These are phyloP conservation scores for Rhodeus uyekii DNA, from an alignment of 2,797 vertebrate species.

Conservation along the genomic window DNA sequence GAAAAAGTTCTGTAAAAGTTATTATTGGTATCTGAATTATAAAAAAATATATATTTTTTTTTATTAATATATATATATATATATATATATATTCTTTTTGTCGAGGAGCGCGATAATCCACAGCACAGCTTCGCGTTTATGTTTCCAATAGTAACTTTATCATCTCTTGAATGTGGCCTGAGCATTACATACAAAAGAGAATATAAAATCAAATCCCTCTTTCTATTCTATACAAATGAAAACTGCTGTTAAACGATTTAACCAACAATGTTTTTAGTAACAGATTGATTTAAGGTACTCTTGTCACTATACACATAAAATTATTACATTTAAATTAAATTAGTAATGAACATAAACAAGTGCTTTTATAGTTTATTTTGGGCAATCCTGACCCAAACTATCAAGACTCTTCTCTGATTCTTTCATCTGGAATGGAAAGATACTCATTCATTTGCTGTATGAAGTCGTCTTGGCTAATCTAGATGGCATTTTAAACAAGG, in stretches of 20 bases:
- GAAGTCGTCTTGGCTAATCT: constrained; percentile 13
- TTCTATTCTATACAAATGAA: not conserved
- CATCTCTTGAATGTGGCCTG: not conserved
- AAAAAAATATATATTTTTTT: too few species aligned
- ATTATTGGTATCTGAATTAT: not conserved
- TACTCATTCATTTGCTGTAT: not conserved
- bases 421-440: constrained; percentile 8
- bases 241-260: not conserved
- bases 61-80: too few species aligned
- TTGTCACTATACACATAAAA: not conserved
- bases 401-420: not conserved
- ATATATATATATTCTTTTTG: too few species aligned
- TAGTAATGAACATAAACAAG: not conserved
- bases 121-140: not conserved
- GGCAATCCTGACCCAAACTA: too few species aligned
- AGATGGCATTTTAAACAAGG: constrained; percentile 12
- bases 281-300: not conserved
- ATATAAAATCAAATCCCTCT: not conserved
- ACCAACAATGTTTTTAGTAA: not conserved
- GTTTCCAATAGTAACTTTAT: not conserved
- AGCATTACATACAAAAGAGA: not conserved
- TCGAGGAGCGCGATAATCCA: not conserved
- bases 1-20: not conserved
- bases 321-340: too few species aligned
- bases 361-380: not conserved